Evolutionary conservation across 2,797 vertebrate genomes (phyloP), one percentile per base, ranked within the genome.

Genomic region (Chiroxiphia lanceolata): DNA sequence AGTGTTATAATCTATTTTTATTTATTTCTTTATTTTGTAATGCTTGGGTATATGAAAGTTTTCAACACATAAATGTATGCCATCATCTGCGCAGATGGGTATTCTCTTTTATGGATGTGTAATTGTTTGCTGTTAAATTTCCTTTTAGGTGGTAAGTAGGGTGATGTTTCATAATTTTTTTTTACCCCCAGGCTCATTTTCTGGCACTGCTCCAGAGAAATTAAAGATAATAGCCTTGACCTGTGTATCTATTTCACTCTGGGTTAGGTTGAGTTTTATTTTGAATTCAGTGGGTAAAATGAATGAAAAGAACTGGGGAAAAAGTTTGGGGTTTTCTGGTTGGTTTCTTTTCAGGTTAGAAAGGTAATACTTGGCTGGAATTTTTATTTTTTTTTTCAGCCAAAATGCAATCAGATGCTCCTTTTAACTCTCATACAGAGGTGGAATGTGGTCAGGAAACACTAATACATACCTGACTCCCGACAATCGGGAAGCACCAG

Each of bases 301-400:
- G 69, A 45, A n/a, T 51, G 42, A 44, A 70, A 79, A 85, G 2
- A 1, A 13, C 3, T 21, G 6, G 3, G 6, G 3, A 40, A 77
- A 64, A 20, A 1, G 3, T 14, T 10, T 10, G 1, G 2, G 5
- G 1, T 4, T 12, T 6, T 23, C 3, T 8, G 11, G 4, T 8
- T 9, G 15, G 11, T 18, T 38, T 38, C 7, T 18, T 29, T 8
- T 5, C 3, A 13, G 5, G 2, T 34, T 64, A 47, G 20, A 38
- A 82, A 53, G 9, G 3, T 47, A 27, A 38, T 72, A 45, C 8
- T 61, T 65, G 34, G 13, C 2, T 45, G 9, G 15, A 14, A 34
- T n/a, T 31, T 15, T 64, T 15, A 34, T 22, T 27, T 54, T 33
- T 42, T 36, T 33, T 3, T 1, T 10, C 6, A 31, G 10, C 3